phyloP scores from a whole-genome alignment of 2,797 vertebrate genomes.

The Falco columbarius region DNA sequence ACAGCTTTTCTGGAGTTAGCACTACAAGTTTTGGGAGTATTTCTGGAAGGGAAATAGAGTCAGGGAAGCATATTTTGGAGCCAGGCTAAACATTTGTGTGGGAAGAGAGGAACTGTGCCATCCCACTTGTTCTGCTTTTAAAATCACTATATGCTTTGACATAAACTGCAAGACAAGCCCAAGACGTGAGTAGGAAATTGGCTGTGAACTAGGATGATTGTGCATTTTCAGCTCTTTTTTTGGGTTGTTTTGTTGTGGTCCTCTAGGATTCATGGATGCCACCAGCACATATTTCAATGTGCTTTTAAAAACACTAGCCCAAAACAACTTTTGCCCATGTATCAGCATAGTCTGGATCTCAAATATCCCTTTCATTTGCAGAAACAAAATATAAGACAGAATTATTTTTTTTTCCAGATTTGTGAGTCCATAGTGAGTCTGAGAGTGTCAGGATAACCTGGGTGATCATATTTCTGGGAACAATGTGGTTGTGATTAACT shows the following conservation, averaged over 20 bases:
- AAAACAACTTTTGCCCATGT: background rate
- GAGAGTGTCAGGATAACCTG: background rate
- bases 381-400: background rate
- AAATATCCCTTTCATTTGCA: background rate
- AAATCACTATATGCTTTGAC: background rate
- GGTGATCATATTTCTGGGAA: background rate
- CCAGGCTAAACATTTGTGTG: background rate
- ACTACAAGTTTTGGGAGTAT: background rate
- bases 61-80: background rate
- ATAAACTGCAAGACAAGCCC: background rate
- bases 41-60: background rate
- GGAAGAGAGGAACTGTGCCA: background rate
- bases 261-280: background rate
- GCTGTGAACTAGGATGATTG: background rate
- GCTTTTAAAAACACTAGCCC: background rate
- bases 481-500: background rate
- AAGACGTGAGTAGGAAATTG: background rate
- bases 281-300: background rate
- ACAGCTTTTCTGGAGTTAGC: background rate
- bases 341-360: background rate
- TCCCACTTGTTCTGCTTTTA: background rate
- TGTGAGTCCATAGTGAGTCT: background rate
- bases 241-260: rapidly evolving
- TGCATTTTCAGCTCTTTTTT: background rate
- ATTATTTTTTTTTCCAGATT: background rate